phyloP scores from a whole-genome alignment of 1,140 invertebrate genomes.

The Laupala kohalensis region DNA sequence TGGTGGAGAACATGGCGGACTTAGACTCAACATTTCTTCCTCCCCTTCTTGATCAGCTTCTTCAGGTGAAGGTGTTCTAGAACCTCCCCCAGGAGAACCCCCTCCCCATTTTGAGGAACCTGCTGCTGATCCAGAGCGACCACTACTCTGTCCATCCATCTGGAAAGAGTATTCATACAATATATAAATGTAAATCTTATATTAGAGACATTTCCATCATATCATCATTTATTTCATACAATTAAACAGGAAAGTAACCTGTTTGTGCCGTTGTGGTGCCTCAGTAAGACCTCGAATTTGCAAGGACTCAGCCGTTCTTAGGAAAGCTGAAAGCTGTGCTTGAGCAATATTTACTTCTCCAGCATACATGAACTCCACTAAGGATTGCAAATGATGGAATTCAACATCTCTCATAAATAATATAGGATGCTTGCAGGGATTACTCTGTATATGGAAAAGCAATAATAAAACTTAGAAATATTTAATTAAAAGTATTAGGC shows the following conservation, averaged over 20 bases:
- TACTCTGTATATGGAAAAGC: slow-evolving; percentile 46
- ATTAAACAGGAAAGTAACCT: too few species aligned
- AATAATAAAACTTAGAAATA: neutral
- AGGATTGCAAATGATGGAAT: slow-evolving; percentile 58
- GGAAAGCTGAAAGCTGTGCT: slow-evolving; percentile 70
- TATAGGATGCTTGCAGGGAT: slow-evolving; percentile 74
- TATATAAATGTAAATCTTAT: too few species aligned
- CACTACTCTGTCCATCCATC: neutral
- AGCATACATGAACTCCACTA: slow-evolving; percentile 73
- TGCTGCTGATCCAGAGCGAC: neutral
- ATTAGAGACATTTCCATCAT: too few species aligned
- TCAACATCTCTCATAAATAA: slow-evolving; percentile 71
- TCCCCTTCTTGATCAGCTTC: slow-evolving; percentile 1
- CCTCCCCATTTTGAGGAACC: neutral
- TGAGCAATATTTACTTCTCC: slow-evolving; percentile 85
- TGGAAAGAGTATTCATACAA: neutral
- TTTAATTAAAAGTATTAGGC: neutral
- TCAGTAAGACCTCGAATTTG: slow-evolving; percentile 78
- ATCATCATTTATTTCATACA: too few species aligned
- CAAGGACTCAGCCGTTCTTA: slow-evolving; percentile 74
- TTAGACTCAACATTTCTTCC: slow-evolving; percentile 5
- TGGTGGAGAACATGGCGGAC: slow-evolving; percentile 3
- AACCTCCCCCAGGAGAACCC: neutral
- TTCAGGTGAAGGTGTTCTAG: neutral
- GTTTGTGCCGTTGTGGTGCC: slow-evolving; percentile 23